Percentiles rank a stretch among this genome's conserved stretches.
These are phyloP conservation scores for Tetragonula carbonaria DNA, from an alignment of 2,888 invertebrate species.

Conservation along the genomic window DNA sequence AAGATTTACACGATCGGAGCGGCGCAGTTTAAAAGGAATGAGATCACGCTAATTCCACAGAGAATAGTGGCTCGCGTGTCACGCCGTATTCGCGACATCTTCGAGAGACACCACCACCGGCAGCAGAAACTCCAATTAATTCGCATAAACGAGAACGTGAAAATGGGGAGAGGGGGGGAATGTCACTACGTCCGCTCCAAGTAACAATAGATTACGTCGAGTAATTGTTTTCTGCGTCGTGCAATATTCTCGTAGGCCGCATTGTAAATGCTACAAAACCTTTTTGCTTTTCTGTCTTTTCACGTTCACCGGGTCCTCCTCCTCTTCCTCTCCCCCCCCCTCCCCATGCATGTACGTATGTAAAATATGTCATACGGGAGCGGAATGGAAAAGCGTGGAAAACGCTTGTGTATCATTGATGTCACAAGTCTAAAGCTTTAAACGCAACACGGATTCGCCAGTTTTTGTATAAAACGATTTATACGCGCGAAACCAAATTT, in stretches of 20 bases:
- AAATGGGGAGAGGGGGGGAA: background rate
- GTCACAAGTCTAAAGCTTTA: background rate
- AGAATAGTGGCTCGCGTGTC: background rate
- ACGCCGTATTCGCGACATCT: background rate
- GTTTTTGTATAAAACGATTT: background rate
- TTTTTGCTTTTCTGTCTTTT: conserved; percentile 15
- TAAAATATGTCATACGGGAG: conserved; percentile 10
- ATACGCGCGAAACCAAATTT: background rate
- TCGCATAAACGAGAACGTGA: background rate
- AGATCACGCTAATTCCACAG: background rate
- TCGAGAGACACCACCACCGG: background rate
- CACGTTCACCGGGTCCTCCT: background rate
- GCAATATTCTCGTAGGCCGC: conserved; percentile 4
- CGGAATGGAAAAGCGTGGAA: background rate
- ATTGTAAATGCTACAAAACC: conserved; percentile 20
- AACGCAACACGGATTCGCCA: background rate
- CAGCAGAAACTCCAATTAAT: background rate
- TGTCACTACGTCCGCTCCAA: background rate
- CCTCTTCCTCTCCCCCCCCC: no score
- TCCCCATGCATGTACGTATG: background rate
- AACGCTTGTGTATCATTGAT: conserved; percentile 1
- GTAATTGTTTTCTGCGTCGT: background rate
- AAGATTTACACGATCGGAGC: background rate
- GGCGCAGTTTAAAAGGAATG: background rate
- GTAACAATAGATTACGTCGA: background rate